phyloP scores from a whole-genome alignment of 2,113 vertebrate species.

The Apeltes quadracus region DNA sequence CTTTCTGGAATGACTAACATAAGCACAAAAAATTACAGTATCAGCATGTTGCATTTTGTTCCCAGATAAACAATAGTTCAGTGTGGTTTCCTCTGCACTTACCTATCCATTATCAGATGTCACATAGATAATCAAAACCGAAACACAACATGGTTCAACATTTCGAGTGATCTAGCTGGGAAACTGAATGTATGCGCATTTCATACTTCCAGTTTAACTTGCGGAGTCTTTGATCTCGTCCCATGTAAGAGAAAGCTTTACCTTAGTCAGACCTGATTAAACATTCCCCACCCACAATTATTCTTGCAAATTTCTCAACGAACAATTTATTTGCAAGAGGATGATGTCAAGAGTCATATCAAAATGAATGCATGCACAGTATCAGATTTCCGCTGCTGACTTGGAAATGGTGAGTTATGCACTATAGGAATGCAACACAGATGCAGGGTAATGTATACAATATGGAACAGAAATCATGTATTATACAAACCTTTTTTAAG shows the following conservation, averaged over 20 bases:
- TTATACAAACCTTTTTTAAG: slow-evolving; percentile 50
- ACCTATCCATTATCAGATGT: slow-evolving; percentile 33
- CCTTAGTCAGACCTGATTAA: slow-evolving; percentile 51
- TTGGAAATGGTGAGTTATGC: slow-evolving; percentile 40
- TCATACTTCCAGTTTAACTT: slow-evolving; percentile 67
- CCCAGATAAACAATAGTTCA: neutral
- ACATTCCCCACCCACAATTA: slow-evolving; percentile 62
- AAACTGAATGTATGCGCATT: slow-evolving; percentile 55
- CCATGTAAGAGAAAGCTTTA: slow-evolving; percentile 39
- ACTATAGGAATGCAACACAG: slow-evolving; percentile 54
- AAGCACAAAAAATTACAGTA: slow-evolving; percentile 25
- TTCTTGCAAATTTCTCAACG: slow-evolving; percentile 44
- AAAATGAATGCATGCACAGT: slow-evolving; percentile 46
- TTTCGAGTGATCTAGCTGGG: slow-evolving; percentile 57
- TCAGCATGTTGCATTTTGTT: slow-evolving; percentile 10
- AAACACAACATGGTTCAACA: slow-evolving; percentile 47
- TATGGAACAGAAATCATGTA: slow-evolving; percentile 45
- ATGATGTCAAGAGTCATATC: slow-evolving; percentile 31
- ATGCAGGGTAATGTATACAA: slow-evolving; percentile 65
- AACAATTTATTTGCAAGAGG: slow-evolving; percentile 24
- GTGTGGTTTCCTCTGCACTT: neutral
- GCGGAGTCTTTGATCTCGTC: slow-evolving; percentile 60
- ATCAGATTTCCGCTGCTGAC: slow-evolving; percentile 41
- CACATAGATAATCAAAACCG: slow-evolving; percentile 57
- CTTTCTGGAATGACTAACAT: slow-evolving; percentile 41